phyloP scores from a whole-genome alignment of 2,888 invertebrate species.

The Aproaerema taeniolella region DNA sequence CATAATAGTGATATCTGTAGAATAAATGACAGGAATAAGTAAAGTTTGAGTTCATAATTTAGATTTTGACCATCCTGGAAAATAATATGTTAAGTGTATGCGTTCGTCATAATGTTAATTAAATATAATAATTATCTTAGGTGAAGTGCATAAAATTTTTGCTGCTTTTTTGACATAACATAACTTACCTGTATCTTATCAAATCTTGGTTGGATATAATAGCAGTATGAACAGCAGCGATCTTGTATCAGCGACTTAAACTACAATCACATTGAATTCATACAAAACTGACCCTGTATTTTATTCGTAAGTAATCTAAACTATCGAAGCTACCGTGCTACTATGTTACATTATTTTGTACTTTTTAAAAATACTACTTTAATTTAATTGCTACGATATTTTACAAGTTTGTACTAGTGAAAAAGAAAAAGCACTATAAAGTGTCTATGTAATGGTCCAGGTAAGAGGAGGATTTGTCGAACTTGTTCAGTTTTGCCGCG shows the following conservation, averaged over 20 bases:
- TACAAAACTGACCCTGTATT: constrained; percentile 77
- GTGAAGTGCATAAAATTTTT: too few species aligned
- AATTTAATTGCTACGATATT: constrained; percentile 54
- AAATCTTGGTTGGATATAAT: constrained; percentile 52
- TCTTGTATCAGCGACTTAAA: constrained; percentile 65
- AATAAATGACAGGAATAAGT: too few species aligned
- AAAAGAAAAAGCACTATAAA: constrained; percentile 46
- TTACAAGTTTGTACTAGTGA: constrained; percentile 69
- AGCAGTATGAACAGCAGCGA: constrained; percentile 64
- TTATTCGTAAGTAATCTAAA: constrained; percentile 69
- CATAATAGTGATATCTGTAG: too few species aligned
- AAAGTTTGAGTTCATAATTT: too few species aligned
- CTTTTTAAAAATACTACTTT: constrained; percentile 67
- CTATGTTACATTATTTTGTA: constrained; percentile 72
- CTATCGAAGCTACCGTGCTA: constrained; percentile 55
- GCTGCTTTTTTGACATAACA: too few species aligned
- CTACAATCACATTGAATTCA: constrained; percentile 78
- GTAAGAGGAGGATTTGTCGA: constrained; percentile 75
- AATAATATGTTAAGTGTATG: too few species aligned
- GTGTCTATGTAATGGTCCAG: constrained; percentile 76
- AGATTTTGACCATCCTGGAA: too few species aligned
- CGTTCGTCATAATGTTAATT: too few species aligned
- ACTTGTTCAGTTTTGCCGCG: constrained; percentile 74
- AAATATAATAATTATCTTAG: too few species aligned
- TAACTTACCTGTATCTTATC: constrained; percentile 65